These are phyloP conservation scores for Anniella stebbinsi DNA, from an alignment of 2,797 vertebrate genomes.

Conservation along the genomic window DNA sequence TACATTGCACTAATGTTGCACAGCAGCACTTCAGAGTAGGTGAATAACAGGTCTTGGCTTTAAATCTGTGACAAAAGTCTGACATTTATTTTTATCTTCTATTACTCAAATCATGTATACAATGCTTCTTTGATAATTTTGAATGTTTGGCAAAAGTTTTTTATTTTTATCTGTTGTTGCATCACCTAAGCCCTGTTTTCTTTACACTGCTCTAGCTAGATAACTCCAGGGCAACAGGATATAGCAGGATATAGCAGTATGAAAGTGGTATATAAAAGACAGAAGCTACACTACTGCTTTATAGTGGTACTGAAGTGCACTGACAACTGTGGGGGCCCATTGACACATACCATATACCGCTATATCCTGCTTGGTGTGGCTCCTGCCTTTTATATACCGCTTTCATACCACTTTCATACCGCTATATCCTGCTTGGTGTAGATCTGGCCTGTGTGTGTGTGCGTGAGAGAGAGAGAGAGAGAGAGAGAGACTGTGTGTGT, in stretches of 20 bases:
- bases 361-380: no score
- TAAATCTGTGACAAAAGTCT: neutral
- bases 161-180: neutral
- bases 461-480: no score
- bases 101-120: neutral
- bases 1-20: neutral
- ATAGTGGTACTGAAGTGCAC: no score
- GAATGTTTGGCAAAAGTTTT: neutral
- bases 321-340: no score
- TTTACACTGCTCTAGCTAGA: neutral
- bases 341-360: no score
- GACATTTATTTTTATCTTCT: neutral
- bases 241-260: no score
- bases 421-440: no score
- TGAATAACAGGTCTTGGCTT: neutral
- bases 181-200: neutral
- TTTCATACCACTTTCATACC: no score
- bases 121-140: neutral
- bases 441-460: no score
- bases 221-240: neutral
- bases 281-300: no score
- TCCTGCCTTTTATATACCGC: no score
- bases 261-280: no score
- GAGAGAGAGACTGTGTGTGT: neutral
- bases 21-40: neutral